Base-by-base conservation (phyloP, 2,888 invertebrate genomes). In the Phanerotoma sp. region DNA sequence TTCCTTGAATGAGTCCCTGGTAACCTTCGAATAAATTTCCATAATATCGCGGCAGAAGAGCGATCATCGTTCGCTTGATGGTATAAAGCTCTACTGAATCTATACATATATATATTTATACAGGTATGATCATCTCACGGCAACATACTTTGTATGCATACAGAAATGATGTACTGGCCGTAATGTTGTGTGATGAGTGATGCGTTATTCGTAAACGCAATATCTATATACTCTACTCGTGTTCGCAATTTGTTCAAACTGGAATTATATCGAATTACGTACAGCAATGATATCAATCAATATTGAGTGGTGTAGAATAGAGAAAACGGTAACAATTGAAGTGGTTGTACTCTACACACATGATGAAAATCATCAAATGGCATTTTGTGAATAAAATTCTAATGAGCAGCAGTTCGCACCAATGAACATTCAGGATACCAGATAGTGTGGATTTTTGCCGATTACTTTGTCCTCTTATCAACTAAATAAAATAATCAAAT, bases 191-290 rank as follows among this genome's bases (percentile, higher is more conserved):
- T 38, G 16, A 10, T 38, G 16, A 18, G 16, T 18, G 11, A 10
- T 20, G 16, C 38, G 18, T 38, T 16, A 18, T 11, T 10, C 10
- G 13, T 5, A 9, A 35, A 9, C 20, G 20, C 18, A 38, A 38
- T 16, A 18, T 38, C 16, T 15, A 11, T 28, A 16, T 15, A 10
- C 37, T 35, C 38, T 38, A 37, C 9, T 48, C 28, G 15, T 16
- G 32, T 28, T 38, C 21, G 25, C 45, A 25, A 32, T 13, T 50
- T 52, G 57, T 63, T 58, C 62, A 62, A 64, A 65, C 64, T 64
- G 62, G 61, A 59, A 68, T 66, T 63, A 64, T 66, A 66, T 69
- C 63, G 65, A 68, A 65, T 69, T 68, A 66, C 64, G 64, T 62
- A 60, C 63, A n/a, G n/a, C 62, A 45, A 59, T 64, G 64, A 68